Percentiles rank a stretch among this genome's conserved stretches.
These are phyloP conservation scores for Thalassarche chlororhynchos DNA, from an alignment of 2,113 vertebrate genomes.

Conservation along the genomic window DNA sequence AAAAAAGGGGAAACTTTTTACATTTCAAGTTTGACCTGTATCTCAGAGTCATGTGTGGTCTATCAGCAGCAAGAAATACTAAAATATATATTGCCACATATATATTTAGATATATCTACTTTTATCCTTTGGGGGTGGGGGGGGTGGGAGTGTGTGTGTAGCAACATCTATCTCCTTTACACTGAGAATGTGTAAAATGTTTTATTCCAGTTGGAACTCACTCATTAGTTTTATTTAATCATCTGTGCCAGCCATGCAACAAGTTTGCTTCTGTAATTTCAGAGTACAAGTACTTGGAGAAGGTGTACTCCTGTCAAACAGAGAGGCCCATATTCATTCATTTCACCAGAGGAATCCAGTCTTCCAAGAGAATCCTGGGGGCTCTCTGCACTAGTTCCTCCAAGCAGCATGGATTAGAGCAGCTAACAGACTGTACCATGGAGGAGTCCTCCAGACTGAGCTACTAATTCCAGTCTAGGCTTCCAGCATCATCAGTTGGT, in stretches of 20 bases:
- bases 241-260: neutral
- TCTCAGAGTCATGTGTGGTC: neutral
- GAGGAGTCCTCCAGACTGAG: neutral
- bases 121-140: neutral
- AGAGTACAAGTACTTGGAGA: neutral
- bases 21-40: neutral
- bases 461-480: neutral
- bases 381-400: neutral
- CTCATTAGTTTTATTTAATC: neutral
- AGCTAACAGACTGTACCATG: neutral
- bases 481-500: neutral
- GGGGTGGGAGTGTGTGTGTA: accelerated
- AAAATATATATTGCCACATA: neutral
- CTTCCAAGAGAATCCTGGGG: neutral
- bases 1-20: neutral
- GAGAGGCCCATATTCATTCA: neutral
- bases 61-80: neutral
- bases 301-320: neutral
- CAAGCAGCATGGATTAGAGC: neutral
- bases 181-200: neutral
- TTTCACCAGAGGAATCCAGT: neutral
- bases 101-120: accelerated
- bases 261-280: neutral
- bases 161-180: neutral
- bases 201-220: neutral